Evolutionary conservation across 2,888 invertebrate species (phyloP).

Genomic region (Orthosia incerta): DNA sequence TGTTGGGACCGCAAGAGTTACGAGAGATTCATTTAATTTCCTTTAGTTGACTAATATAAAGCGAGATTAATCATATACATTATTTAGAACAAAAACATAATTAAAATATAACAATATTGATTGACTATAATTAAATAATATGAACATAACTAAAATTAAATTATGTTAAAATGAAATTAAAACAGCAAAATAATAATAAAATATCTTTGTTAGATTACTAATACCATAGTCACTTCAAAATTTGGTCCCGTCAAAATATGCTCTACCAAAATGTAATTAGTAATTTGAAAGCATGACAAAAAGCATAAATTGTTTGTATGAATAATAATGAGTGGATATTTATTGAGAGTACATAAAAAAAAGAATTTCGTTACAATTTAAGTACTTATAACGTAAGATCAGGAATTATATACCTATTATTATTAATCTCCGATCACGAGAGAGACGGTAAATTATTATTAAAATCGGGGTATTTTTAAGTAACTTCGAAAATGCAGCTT

Average conservation of each 20-base stretch:
- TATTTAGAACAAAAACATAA: constrained; percentile 43
- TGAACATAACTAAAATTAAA: constrained; percentile 25
- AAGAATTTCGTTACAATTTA: constrained; percentile 67
- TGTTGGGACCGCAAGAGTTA: constrained; percentile 28
- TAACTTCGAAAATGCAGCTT: constrained; percentile 28
- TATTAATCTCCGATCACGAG: constrained; percentile 5
- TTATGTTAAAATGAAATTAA: constrained; percentile 13
- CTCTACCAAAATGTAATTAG: constrained; percentile 5
- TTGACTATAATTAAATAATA: constrained; percentile 32
- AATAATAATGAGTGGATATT: constrained; percentile 1
- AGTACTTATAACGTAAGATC: constrained; percentile 46
- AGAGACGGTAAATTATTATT: constrained; percentile 6
- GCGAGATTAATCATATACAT: constrained; percentile 34
- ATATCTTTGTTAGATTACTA: constrained; percentile 28
- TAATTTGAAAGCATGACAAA: neutral
- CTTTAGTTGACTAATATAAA: constrained; percentile 34
- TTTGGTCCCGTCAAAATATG: constrained; percentile 49
- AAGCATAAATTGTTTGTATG: neutral
- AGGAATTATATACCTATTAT: constrained; percentile 13
- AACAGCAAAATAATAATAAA: constrained; percentile 46
- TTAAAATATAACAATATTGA: constrained; percentile 49
- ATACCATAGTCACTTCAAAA: constrained; percentile 26
- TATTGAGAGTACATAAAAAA: constrained; percentile 44
- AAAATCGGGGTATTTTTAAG: constrained; percentile 3
- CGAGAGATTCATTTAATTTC: constrained; percentile 37